Conservation (phyloP, 2,113 vertebrate genomes). For the Malurus alboscapulatus region DNA sequence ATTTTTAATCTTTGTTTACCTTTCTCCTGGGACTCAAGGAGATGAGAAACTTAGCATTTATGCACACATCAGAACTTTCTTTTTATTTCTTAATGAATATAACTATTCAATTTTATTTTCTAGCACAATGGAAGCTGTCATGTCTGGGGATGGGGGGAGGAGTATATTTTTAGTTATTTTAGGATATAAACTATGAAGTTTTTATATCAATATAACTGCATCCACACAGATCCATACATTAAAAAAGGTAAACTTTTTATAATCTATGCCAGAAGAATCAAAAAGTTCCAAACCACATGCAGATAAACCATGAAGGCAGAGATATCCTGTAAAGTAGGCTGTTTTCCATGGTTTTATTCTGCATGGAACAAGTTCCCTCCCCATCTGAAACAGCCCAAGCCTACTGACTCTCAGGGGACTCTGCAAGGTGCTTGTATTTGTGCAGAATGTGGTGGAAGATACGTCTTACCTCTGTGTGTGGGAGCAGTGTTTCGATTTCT, state of each 20-base stretch:
- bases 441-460: background rate
- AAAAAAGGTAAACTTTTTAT: background rate
- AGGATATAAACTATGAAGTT: background rate
- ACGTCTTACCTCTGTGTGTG: background rate
- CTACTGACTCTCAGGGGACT: background rate
- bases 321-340: background rate
- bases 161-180: background rate
- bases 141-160: rapidly evolving
- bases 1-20: background rate
- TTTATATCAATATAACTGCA: background rate
- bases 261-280: background rate
- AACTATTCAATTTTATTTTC: background rate
- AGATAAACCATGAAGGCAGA: background rate
- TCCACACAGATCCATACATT: background rate
- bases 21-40: background rate
- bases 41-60: background rate
- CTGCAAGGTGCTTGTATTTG: background rate
- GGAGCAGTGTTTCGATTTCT: background rate
- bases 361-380: background rate
- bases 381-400: background rate
- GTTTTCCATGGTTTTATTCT: background rate
- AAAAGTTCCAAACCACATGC: background rate
- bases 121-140: background rate
- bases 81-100: background rate
- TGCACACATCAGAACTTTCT: background rate